Evolutionary conservation across 2,797 vertebrate genomes (phyloP).

Genomic region (Coendou prehensilis): DNA sequence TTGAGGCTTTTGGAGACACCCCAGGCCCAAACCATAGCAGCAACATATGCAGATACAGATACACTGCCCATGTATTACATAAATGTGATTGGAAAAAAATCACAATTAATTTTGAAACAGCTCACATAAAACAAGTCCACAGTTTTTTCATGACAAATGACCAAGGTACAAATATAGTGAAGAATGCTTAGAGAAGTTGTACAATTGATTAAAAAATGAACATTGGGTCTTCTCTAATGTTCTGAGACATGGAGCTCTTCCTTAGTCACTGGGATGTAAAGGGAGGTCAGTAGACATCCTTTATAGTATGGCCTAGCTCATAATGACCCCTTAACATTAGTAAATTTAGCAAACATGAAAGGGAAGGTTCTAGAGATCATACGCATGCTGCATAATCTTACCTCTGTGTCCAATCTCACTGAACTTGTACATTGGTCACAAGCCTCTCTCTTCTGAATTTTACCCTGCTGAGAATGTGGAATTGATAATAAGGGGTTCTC

Average conservation of each 20-base stretch:
- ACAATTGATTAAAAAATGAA: neutral
- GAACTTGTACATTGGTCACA: neutral
- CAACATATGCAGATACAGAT: neutral
- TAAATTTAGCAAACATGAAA: neutral
- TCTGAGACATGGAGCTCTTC: neutral
- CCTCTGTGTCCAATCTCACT: neutral
- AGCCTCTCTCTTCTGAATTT: neutral
- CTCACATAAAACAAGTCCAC: neutral
- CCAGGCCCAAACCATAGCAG: neutral
- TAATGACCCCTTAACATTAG: neutral
- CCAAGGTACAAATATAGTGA: neutral
- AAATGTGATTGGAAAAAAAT: neutral
- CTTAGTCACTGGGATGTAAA: neutral
- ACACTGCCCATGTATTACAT: neutral
- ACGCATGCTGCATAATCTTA: neutral
- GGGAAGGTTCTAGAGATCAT: neutral
- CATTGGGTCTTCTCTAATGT: neutral
- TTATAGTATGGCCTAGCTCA: neutral
- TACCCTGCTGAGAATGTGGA: neutral
- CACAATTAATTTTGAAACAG: neutral
- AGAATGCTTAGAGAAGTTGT: neutral
- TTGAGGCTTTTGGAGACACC: neutral
- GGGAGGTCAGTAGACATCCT: neutral
- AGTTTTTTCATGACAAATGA: neutral
- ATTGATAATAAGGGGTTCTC: neutral